These are phyloP conservation scores for Hypanus sabinus DNA, from an alignment of 2,113 vertebrate species.

Conservation along the genomic window DNA sequence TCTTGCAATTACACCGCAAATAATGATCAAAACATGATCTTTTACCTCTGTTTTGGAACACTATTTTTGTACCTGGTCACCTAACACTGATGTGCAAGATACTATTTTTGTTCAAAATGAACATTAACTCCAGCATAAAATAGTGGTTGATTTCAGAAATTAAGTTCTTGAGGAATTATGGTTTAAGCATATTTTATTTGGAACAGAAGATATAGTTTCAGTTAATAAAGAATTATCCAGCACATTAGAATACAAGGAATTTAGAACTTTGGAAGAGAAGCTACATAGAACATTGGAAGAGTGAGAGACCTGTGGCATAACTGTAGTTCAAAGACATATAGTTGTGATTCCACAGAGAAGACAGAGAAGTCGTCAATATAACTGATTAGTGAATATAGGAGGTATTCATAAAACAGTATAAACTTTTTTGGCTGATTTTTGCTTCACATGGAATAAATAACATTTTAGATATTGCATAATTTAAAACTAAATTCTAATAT, in stretches of 20 bases:
- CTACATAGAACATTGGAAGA: background rate
- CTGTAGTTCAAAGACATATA: background rate
- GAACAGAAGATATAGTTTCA: background rate
- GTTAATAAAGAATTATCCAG: background rate
- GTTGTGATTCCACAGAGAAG: background rate
- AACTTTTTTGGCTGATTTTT: background rate
- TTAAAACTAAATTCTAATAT: background rate
- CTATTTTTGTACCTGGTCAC: background rate
- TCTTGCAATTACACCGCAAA: background rate
- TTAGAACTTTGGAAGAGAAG: background rate
- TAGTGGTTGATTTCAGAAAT: background rate
- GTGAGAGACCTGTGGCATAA: background rate
- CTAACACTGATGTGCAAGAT: background rate
- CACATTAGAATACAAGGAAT: background rate
- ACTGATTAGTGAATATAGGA: background rate
- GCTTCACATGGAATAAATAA: background rate
- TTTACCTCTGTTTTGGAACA: background rate
- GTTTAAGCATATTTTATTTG: background rate
- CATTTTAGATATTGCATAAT: background rate
- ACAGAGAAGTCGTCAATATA: background rate
- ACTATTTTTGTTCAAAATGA: no score
- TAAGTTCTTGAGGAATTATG: background rate
- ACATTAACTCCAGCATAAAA: background rate
- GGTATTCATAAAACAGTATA: background rate
- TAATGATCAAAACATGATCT: background rate